Conservation (phyloP, 2,888 invertebrate genomes). For the Philhelius pedissequus region DNA sequence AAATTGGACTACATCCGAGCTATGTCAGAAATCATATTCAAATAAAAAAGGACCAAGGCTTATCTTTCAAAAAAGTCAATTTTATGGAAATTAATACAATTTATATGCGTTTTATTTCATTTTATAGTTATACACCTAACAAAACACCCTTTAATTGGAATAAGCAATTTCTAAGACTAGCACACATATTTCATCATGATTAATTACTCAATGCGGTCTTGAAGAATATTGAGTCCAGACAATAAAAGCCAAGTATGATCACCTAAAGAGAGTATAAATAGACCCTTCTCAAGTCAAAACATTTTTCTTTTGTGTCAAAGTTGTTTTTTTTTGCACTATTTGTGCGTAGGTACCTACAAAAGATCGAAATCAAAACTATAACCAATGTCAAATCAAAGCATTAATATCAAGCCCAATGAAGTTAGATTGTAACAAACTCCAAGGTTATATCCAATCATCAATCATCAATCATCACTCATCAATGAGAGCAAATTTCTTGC, state of each 20-base stretch:
- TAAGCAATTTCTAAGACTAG: background rate
- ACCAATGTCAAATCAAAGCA: background rate
- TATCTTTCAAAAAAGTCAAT: too few relatives aligned
- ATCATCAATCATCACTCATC: slow-evolving; percentile 27
- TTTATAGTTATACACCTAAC: too few relatives aligned
- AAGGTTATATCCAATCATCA: slow-evolving; percentile 18
- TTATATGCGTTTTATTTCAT: too few relatives aligned
- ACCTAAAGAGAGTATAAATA: too few relatives aligned
- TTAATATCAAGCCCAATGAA: background rate
- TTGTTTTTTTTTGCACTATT: background rate
- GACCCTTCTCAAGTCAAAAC: background rate
- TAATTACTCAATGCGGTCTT: background rate
- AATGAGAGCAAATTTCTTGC: slow-evolving; percentile 32
- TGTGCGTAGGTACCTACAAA: background rate
- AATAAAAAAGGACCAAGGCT: too few relatives aligned
- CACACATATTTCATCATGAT: background rate
- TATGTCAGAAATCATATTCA: too few relatives aligned
- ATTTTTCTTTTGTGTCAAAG: background rate
- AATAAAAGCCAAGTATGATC: background rate
- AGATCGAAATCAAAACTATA: background rate
- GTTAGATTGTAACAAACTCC: background rate
- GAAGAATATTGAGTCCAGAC: background rate
- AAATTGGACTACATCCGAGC: too few relatives aligned
- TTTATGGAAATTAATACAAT: too few relatives aligned
- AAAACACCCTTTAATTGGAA: too few relatives aligned